A percentile compares a stretch with the other conserved stretches of the same genome.
Conservation (phyloP, 2,888 invertebrate species). For the Didymodactylos carnosus region DNA sequence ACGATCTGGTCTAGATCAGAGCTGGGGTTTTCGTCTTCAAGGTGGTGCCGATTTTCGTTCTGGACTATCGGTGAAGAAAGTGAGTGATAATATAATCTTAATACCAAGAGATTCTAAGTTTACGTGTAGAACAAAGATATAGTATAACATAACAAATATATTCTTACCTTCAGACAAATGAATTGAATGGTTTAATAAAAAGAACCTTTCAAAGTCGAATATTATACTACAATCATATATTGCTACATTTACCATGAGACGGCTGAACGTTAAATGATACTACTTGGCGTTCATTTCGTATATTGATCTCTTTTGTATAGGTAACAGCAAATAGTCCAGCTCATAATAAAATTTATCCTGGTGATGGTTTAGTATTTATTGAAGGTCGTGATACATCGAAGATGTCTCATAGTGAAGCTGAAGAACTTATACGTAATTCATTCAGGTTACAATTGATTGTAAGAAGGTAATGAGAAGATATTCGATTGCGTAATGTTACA, state of each 20-base stretch:
- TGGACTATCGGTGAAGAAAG: conserved; percentile 9
- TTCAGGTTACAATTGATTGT: not conserved
- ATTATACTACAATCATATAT: no score
- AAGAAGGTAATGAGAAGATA: no score
- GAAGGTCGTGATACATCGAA: not conserved
- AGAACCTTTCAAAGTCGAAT: no score
- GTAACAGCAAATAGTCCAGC: conserved; percentile 1
- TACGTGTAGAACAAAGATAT: no score
- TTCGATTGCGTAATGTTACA: no score
- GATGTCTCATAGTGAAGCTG: conserved; percentile 4
- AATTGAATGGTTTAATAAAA: no score
- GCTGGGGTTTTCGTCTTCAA: conserved; percentile 11
- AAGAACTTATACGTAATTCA: conserved; percentile 3
- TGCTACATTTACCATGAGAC: no score
- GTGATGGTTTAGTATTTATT: conserved; percentile 5
- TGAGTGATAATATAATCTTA: no score
- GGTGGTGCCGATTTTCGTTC: conserved; percentile 11
- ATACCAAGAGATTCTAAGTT: not conserved
- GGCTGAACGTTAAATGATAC: no score
- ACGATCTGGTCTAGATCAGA: not conserved
- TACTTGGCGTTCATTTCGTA: no score
- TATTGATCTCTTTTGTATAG: not conserved
- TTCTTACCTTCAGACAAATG: not conserved
- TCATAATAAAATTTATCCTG: conserved; percentile 8
- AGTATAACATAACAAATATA: no score